Conservation (phyloP, 1,140 invertebrate species). For the Tetramorium parvispinum region DNA sequence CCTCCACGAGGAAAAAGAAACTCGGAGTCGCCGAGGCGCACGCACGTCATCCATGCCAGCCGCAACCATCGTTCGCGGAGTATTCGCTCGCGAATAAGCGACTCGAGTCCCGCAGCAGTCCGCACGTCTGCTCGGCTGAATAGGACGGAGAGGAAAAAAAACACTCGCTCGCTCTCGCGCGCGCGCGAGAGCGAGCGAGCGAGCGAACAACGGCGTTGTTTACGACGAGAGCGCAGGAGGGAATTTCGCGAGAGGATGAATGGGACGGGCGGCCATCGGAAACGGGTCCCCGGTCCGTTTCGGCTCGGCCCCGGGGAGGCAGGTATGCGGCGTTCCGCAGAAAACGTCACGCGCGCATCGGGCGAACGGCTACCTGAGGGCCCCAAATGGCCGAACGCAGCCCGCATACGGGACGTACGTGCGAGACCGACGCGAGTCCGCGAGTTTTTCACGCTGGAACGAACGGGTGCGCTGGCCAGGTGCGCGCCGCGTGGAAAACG, state of each 20-base stretch:
- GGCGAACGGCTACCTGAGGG: background rate
- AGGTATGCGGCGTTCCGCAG: background rate
- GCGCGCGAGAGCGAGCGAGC: too few species aligned
- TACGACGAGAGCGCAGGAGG: background rate
- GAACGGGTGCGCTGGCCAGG: too few species aligned
- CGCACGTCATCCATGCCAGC: too few species aligned
- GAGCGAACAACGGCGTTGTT: constrained; percentile 38
- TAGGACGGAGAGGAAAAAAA: background rate
- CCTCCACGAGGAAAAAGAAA: too few species aligned
- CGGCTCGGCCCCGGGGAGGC: background rate
- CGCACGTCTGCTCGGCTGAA: background rate
- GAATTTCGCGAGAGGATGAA: constrained; percentile 46
- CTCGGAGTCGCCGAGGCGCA: too few species aligned
- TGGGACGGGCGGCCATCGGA: constrained; percentile 41
- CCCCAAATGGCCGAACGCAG: too few species aligned
- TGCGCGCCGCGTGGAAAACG: background rate
- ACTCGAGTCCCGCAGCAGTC: background rate
- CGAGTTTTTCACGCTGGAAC: too few species aligned
- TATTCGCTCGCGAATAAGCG: background rate
- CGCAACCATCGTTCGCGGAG: background rate
- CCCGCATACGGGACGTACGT: background rate
- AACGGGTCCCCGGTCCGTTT: background rate
- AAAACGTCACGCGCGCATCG: constrained; percentile 26
- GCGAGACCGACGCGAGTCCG: too few species aligned
- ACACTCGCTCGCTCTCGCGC: too few species aligned